phyloP scores from a whole-genome alignment of 2,888 invertebrate genomes.

The Heliconius sara region DNA sequence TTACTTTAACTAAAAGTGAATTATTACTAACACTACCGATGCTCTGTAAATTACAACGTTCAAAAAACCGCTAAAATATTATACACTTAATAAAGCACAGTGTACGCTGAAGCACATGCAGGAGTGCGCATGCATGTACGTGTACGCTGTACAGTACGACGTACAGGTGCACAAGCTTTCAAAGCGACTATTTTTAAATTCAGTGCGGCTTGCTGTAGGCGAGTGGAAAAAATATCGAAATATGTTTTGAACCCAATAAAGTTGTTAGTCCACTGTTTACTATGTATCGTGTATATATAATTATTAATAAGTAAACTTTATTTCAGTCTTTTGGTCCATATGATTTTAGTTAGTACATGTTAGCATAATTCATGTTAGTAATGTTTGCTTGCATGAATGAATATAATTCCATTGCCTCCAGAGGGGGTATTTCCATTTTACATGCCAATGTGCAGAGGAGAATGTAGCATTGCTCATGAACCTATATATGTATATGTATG shows the following conservation, averaged over 20 bases:
- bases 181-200: conserved; percentile 25
- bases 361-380: too few species aligned
- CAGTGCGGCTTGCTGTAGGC: conserved; percentile 15
- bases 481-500: too few species aligned
- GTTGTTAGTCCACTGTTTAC: conserved; percentile 2
- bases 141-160: background rate
- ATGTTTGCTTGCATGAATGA: too few species aligned
- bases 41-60: background rate
- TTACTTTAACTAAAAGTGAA: background rate
- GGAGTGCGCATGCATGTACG: background rate
- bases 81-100: conserved; percentile 30
- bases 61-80: conserved; percentile 22
- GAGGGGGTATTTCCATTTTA: too few species aligned
- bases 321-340: too few species aligned
- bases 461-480: too few species aligned
- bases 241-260: conserved; percentile 23
- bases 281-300: background rate
- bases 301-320: too few species aligned
- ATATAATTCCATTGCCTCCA: too few species aligned
- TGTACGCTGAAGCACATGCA: conserved; percentile 13
- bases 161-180: conserved; percentile 25
- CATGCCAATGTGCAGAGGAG: too few species aligned
- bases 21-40: background rate
- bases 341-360: too few species aligned
- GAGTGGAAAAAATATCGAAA: conserved; percentile 28